Evolutionary conservation across 2,888 invertebrate genomes (phyloP), one percentile per base, ranked within the genome.

Genomic region (Portevinia maculata): DNA sequence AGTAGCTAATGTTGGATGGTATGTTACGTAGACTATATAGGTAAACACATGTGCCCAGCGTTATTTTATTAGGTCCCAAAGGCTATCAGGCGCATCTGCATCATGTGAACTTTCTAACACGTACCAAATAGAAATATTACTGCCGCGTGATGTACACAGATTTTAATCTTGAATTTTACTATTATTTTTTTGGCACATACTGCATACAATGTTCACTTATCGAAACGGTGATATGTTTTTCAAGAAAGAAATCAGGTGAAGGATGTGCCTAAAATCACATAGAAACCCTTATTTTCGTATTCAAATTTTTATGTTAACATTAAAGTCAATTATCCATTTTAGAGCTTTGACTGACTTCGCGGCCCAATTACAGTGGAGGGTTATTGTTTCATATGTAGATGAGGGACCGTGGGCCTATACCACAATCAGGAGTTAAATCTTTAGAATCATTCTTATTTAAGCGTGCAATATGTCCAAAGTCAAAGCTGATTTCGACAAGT

Each of bases 31-130:
- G 7, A 13, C n/a, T 41, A 5, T 24, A 48, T 48, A n/a, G 13
- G 24, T n/a, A n/a, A n/a, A n/a, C 48, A 1, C 48, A 2, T 24
- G 5, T 21, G n/a, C 15, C 9, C 5, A 15, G 19, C 46, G 6
- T 21, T 5, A 4, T 1, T 24, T 24, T 24, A 24, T 48, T 15
- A 2, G 39, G 6, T 28, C 8, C 6, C 21, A 13, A 24, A 48
- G 48, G 24, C 24, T n/a, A 24, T 11, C 30, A 53, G 15, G 13
- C 32, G 60, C 60, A 62, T 62, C 46, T 30, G 13, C 9, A 21
- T 3, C 3, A 21, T 41, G 57, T 15, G 7, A 1, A 62, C 46
- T 46, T 62, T 62, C 60, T 32, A 62, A 39, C 57, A 62, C 60
- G 60, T 62, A 62, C 46, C 32, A 15, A 46, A n/a, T 9, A n/a